Conservation (phyloP, 2,888 invertebrate species). For the Pilophorus perplexus region DNA sequence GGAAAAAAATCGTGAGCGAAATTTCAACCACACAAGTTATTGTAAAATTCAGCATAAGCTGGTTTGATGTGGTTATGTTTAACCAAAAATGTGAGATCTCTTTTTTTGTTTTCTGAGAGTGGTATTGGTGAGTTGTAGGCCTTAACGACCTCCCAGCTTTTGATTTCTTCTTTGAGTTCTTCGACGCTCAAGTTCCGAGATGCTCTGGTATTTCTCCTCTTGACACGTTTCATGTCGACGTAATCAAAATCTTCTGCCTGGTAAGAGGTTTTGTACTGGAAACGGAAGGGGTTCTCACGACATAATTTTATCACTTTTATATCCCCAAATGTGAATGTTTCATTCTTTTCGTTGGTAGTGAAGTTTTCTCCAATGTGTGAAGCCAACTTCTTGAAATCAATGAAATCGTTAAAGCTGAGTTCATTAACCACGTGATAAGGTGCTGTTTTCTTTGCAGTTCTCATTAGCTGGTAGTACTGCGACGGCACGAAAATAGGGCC, state of each 20-base stretch:
- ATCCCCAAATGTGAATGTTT: conserved; percentile 12
- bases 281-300: conserved; percentile 20
- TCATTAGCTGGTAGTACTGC: conserved; percentile 22
- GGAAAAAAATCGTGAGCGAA: no score
- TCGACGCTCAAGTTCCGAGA: conserved; percentile 15
- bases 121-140: conserved; percentile 12
- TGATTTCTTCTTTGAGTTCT: conserved; percentile 16
- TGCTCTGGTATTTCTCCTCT: conserved; percentile 18
- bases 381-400: conserved; percentile 7
- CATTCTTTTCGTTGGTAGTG: conserved; percentile 1
- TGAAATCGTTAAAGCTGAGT: neutral
- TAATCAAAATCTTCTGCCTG: conserved; percentile 16
- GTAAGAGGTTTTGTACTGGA: conserved; percentile 25
- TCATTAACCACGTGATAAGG: conserved; percentile 12
- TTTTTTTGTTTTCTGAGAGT: conserved; percentile 25
- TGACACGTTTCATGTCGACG: conserved; percentile 18
- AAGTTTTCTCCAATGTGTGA: conserved; percentile 2
- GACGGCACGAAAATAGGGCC: conserved; percentile 9
- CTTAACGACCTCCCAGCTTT: conserved; percentile 10
- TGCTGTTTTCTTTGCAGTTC: conserved; percentile 21
- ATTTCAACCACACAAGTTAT: conserved; percentile 1
- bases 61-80: conserved; percentile 25
- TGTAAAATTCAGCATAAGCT: conserved; percentile 10
- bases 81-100: conserved; percentile 21
- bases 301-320: conserved; percentile 28